Evolutionary conservation across 2,797 vertebrate species (phyloP).

Genomic region (Phataginus tricuspis): DNA sequence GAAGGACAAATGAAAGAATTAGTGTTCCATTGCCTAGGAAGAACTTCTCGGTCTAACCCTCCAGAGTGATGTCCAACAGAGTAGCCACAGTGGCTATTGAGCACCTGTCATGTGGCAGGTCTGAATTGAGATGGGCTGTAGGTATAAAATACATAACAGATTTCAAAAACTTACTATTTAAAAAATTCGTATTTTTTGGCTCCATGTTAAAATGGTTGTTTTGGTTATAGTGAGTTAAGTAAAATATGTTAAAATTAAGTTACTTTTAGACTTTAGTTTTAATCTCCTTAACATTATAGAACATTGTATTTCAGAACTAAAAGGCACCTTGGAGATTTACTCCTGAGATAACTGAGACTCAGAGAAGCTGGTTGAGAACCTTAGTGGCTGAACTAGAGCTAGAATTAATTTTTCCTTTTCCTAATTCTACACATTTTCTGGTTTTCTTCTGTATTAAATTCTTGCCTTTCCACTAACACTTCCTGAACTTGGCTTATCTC

Average conservation of each 20-base stretch:
- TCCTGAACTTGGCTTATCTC: neutral
- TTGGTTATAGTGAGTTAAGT: neutral
- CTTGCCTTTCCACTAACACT: neutral
- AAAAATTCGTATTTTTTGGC: neutral
- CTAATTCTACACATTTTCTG: neutral
- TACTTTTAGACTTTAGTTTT: neutral
- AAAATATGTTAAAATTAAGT: conserved; percentile 1
- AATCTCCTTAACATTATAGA: neutral
- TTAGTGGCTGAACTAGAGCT: neutral
- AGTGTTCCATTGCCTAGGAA: neutral
- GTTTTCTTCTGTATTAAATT: neutral
- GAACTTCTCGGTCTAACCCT: neutral
- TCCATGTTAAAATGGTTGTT: neutral
- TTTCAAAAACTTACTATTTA: neutral
- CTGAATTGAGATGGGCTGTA: neutral
- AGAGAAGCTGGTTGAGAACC: neutral
- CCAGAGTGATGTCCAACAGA: neutral
- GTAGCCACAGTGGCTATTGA: neutral
- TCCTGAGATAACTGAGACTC: neutral
- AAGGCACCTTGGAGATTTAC: neutral
- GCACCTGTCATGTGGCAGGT: neutral
- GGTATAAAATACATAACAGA: neutral
- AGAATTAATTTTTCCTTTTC: neutral
- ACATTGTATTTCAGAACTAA: neutral
- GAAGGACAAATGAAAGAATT: neutral